These are phyloP conservation scores for Lerema accius DNA, from an alignment of 1,140 invertebrate genomes.

Conservation along the genomic window DNA sequence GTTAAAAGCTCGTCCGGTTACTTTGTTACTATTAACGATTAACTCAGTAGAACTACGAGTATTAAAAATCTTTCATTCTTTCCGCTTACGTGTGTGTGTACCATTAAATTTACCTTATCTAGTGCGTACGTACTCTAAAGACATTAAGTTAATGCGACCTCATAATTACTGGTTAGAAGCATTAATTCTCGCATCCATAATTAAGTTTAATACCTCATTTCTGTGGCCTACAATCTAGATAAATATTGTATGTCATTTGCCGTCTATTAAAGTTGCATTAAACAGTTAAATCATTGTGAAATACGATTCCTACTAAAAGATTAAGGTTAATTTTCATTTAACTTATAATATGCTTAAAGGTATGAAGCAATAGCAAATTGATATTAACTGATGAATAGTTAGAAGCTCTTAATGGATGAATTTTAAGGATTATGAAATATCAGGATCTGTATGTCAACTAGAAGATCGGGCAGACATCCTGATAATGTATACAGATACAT, in stretches of 20 bases:
- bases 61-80: conserved; percentile 10
- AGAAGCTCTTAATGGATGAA: too few species aligned
- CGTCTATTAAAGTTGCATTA: conserved; percentile 74
- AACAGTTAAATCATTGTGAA: conserved; percentile 63
- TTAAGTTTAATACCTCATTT: conserved; percentile 81
- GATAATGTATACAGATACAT: too few species aligned
- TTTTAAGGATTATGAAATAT: too few species aligned
- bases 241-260: conserved; percentile 74
- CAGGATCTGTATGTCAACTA: too few species aligned
- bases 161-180: conserved; percentile 78
- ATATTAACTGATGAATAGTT: too few species aligned
- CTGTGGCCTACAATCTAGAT: conserved; percentile 78
- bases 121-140: conserved; percentile 67
- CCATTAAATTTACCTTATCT: too few species aligned
- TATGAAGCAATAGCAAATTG: too few species aligned
- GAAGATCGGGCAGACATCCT: too few species aligned
- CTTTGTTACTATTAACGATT: background rate
- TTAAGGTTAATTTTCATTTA: too few species aligned
- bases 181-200: conserved; percentile 81
- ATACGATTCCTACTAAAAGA: conserved; percentile 10
- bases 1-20: background rate
- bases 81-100: conserved; percentile 49
- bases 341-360: too few species aligned
- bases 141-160: conserved; percentile 81
- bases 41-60: too few species aligned